Evolutionary conservation across 1,140 invertebrate species (phyloP).

Genomic region (Drosophila ironensis): DNA sequence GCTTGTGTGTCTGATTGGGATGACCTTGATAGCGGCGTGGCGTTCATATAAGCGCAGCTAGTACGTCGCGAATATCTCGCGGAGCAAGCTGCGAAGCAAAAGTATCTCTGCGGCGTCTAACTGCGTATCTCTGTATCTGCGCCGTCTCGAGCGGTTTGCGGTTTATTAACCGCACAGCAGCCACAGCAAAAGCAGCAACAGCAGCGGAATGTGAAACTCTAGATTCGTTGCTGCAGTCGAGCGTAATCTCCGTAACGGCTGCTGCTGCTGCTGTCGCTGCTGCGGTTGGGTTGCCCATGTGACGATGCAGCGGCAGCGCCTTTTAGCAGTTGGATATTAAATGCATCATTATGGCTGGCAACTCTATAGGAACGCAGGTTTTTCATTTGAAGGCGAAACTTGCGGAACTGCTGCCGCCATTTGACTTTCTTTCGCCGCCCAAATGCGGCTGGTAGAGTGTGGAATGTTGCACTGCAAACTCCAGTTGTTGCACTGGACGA

Average conservation of each 20-base stretch:
- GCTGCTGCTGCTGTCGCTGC: neutral
- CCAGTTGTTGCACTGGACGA: neutral
- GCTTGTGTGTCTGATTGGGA: slow-evolving; percentile 23
- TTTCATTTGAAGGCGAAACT: neutral
- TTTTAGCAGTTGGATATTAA: neutral
- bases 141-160: slow-evolving; percentile 12
- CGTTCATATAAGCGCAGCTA: neutral
- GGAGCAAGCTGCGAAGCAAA: slow-evolving; percentile 1
- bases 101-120: slow-evolving; percentile 12
- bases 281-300: neutral
- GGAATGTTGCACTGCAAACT: neutral
- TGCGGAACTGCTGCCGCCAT: neutral
- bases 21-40: slow-evolving; percentile 27
- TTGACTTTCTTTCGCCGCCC: slow-evolving; percentile 3
- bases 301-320: neutral
- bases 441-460: neutral
- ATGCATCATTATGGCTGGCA: neutral
- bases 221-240: slow-evolving; percentile 17
- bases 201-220: slow-evolving; percentile 27
- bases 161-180: slow-evolving; percentile 48
- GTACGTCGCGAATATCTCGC: neutral
- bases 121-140: slow-evolving; percentile 4
- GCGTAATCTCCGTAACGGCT: slow-evolving; percentile 14
- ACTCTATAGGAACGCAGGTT: neutral
- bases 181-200: neutral